Evolutionary conservation across 2,113 vertebrate genomes (phyloP).

Genomic region (Pygoscelis adeliae): DNA sequence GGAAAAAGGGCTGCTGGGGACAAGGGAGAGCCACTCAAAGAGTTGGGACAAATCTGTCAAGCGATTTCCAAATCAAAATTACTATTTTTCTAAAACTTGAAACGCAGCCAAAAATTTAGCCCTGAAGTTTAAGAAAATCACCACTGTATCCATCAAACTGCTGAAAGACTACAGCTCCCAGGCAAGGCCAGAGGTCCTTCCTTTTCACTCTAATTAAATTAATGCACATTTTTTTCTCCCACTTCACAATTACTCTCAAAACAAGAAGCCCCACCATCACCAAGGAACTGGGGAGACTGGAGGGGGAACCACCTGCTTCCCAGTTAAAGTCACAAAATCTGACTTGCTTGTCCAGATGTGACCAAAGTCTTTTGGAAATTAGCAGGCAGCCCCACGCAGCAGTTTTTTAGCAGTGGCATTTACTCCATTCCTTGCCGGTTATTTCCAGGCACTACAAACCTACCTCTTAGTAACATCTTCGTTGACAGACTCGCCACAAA

Average conservation of each 20-base stretch:
- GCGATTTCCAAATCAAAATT: neutral
- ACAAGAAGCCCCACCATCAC: neutral
- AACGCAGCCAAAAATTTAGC: neutral
- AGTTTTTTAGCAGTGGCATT: neutral
- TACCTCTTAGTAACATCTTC: neutral
- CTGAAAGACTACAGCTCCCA: neutral
- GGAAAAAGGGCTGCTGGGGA: neutral
- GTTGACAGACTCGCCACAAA: neutral
- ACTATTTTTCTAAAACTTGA: neutral
- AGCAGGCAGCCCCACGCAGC: accelerated
- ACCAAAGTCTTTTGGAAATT: neutral
- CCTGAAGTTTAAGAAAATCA: neutral
- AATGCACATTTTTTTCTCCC: neutral
- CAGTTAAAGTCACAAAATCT: neutral
- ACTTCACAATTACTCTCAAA: neutral
- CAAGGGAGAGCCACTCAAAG: neutral
- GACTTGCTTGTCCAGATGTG: neutral
- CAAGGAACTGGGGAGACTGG: neutral
- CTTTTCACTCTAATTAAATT: neutral
- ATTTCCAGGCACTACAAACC: neutral
- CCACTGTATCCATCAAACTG: neutral
- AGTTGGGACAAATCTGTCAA: neutral
- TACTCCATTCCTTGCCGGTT: neutral
- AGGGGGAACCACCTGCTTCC: neutral
- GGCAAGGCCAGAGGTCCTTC: neutral